Evolutionary conservation across 2,888 invertebrate genomes (phyloP), one percentile per base, ranked within the genome.

Genomic region (Scaptomyza parva): DNA sequence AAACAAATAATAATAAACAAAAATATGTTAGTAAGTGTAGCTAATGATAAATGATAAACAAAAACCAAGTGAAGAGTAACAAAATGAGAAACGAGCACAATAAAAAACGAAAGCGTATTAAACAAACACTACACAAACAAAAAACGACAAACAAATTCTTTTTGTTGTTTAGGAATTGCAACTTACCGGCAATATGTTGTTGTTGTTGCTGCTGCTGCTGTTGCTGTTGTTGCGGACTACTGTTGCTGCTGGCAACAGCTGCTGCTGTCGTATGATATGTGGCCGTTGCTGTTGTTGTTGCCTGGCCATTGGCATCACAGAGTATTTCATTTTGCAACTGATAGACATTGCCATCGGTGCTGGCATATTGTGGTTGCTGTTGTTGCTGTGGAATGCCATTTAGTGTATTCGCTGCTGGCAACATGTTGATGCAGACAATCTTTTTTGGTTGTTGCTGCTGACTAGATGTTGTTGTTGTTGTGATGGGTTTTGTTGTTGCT

Each of bases 251-350:
- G 47, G 67, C 71, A 37, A 74, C 70, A 24, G 79, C 70, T 54
- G 71, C 73, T 39, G 73, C 73, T 41, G 79, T 68, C 17, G 83
- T 83, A 41, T 81, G 81, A 81, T 81, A 84, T 78, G 81, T 68
- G 47, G 82, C 76, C 57, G 89, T 61, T 70, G 86, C 62, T 74
- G 87, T 74, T 48, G 83, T 73, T 51, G 82, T 67, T 20, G 86
- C 57, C 66, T 89, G 84, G 50, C 83, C 69, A 61, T 86, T 78
- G n/a, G 80, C 76, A 87, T 91, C 91, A 77, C 88, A 90, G 74
- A 89, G 78, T 68, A 90, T 78, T 82, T 91, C 91, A 28, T 87
- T 89, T 77, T 91, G 90, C 67, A 88, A 82, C 67, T 90, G 89
- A 77, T 89, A 89, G 55, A 91, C 89, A 41, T 67, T 73, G 62